Conservation (phyloP, 2,888 invertebrate species). For the Lochmaea crataegi region DNA sequence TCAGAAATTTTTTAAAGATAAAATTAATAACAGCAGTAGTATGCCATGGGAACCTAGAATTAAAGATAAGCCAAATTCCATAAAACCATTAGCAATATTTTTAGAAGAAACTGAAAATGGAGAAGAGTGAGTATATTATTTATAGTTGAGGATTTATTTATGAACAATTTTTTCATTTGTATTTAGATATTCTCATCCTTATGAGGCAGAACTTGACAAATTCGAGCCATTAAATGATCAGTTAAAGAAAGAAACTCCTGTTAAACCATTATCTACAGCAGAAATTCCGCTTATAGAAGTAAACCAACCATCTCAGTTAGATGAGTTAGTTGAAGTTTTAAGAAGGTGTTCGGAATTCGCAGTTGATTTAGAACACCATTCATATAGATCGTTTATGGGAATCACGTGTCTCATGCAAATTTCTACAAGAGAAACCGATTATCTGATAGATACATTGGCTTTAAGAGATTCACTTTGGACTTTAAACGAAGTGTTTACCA, state of each 20-base stretch:
- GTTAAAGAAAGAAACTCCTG: conserved; percentile 63
- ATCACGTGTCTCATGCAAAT: conserved; percentile 97
- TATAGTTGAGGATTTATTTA: neutral
- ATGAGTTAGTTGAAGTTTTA: conserved; percentile 75
- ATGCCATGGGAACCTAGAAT: conserved; percentile 86
- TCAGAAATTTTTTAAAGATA: conserved; percentile 85
- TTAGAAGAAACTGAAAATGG: conserved; percentile 75
- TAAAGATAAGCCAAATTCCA: conserved; percentile 87
- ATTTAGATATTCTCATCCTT: conserved; percentile 86
- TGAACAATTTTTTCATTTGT: conserved; percentile 6
- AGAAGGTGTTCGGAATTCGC: conserved; percentile 79
- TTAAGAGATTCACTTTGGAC: conserved; percentile 84
- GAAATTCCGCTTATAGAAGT: conserved; percentile 78
- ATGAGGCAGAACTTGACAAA: conserved; percentile 83
- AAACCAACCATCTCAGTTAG: conserved; percentile 73
- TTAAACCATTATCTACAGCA: conserved; percentile 66
- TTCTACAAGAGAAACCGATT: conserved; percentile 85
- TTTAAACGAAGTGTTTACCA: conserved; percentile 90
- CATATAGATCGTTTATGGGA: conserved; percentile 91
- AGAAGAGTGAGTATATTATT: conserved; percentile 65
- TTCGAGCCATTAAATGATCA: conserved; percentile 72
- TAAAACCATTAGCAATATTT: conserved; percentile 82
- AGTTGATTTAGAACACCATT: conserved; percentile 94
- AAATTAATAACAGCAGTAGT: conserved; percentile 81
- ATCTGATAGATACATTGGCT: conserved; percentile 87